Conservation (phyloP, 2,113 vertebrate species). For the Charadrius vociferus region DNA sequence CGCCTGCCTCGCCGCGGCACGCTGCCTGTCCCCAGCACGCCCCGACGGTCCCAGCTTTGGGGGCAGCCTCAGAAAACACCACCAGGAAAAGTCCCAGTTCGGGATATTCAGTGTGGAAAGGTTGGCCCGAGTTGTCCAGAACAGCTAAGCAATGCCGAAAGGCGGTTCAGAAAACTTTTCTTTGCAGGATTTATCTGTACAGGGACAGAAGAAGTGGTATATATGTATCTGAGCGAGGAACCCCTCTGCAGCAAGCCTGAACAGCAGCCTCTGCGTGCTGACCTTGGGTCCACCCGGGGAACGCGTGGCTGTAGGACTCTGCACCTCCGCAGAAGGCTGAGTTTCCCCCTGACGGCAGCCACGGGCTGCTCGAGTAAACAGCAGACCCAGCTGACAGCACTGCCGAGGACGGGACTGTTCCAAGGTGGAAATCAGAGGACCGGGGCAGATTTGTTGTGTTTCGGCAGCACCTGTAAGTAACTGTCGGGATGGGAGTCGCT, state of each 20-base stretch:
- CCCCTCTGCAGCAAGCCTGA: not conserved
- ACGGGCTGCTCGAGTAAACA: not conserved
- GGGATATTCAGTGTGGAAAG: not conserved
- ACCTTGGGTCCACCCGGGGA: accelerated
- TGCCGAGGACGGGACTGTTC: not conserved
- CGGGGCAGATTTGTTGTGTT: not conserved
- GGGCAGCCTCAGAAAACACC: no score
- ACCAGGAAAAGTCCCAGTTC: accelerated
- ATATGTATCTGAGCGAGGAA: accelerated
- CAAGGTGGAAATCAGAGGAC: not conserved
- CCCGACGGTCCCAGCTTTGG: not conserved
- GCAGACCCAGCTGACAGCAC: not conserved
- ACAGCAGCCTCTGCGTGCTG: accelerated
- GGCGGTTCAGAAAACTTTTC: not conserved
- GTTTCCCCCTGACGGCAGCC: not conserved
- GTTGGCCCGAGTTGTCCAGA: not conserved
- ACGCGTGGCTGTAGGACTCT: not conserved
- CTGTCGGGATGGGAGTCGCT: not conserved
- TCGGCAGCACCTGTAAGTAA: not conserved
- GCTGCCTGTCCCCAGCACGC: no score
- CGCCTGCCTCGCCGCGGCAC: accelerated
- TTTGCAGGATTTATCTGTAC: accelerated
- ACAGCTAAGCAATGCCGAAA: not conserved
- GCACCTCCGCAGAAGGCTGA: not conserved
- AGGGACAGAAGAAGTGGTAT: accelerated